Conservation (phyloP, 2,113 vertebrate genomes). For the Scomber japonicus region DNA sequence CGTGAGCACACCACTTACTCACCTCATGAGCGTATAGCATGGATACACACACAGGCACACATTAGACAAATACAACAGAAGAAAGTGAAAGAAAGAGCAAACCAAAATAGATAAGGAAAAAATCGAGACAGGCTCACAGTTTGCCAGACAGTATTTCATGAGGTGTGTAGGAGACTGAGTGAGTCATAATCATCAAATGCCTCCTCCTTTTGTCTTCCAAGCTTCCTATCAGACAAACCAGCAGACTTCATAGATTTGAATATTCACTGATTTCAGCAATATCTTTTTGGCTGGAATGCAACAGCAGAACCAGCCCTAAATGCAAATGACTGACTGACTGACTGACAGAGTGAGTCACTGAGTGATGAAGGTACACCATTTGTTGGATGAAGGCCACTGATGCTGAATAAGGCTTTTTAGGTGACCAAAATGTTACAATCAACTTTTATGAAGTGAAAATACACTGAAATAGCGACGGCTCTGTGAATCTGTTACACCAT, state of each 20-base stretch:
- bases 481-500: no score
- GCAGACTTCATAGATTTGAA: slow-evolving; percentile 10
- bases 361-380: no score
- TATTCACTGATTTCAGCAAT: slow-evolving; percentile 2
- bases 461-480: no score
- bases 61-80: not conserved
- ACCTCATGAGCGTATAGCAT: slow-evolving; percentile 13
- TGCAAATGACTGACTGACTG: no score
- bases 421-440: no score
- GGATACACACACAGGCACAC: not conserved
- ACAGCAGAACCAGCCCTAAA: no score
- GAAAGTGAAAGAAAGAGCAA: slow-evolving; percentile 8
- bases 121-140: slow-evolving; percentile 31
- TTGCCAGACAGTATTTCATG: slow-evolving; percentile 50
- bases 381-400: no score
- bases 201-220: slow-evolving; percentile 52
- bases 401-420: no score
- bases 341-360: no score
- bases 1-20: slow-evolving; percentile 22
- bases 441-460: no score
- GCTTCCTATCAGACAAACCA: slow-evolving; percentile 26
- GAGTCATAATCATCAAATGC: slow-evolving; percentile 66
- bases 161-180: slow-evolving; percentile 50
- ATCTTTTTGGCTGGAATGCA: no score
- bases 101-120: slow-evolving; percentile 11